These are phyloP conservation scores for Salarias fasciatus DNA, from an alignment of 2,797 vertebrate genomes.

Conservation along the genomic window DNA sequence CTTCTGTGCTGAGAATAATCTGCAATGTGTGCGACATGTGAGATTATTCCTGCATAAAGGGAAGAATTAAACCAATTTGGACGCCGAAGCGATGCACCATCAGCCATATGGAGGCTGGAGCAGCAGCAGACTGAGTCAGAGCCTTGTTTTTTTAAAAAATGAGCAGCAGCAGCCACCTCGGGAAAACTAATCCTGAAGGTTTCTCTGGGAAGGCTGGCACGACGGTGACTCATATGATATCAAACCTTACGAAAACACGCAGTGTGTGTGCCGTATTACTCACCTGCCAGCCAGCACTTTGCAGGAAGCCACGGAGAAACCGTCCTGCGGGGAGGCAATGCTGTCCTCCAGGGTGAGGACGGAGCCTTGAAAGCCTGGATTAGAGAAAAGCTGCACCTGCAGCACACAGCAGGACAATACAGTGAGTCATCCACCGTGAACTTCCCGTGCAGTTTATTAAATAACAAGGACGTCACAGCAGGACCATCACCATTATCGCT, in stretches of 20 bases:
- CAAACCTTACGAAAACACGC: constrained; percentile 1
- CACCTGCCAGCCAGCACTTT: constrained; percentile 91
- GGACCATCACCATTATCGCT: too few species aligned
- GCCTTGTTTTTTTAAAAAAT: constrained; percentile 15
- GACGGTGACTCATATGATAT: not conserved
- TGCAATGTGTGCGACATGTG: not conserved
- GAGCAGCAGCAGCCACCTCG: constrained; percentile 1
- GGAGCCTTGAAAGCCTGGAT: constrained; percentile 87
- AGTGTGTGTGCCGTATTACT: constrained; percentile 40
- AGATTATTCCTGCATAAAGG: not conserved
- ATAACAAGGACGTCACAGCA: not conserved
- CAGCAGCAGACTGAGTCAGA: constrained; percentile 1
- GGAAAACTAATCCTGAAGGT: constrained; percentile 13
- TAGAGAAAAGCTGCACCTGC: constrained; percentile 93
- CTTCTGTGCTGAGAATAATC: not conserved
- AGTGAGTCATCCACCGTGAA: constrained; percentile 38
- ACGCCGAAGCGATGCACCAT: not conserved
- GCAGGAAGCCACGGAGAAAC: constrained; percentile 87
- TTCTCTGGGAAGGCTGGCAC: not conserved
- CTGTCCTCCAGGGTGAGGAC: constrained; percentile 82
- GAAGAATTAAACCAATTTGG: constrained; percentile 1
- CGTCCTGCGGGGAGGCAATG: constrained; percentile 76
- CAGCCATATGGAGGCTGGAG: constrained; percentile 11
- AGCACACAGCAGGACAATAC: constrained; percentile 14
- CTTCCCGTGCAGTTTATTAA: not conserved